phyloP scores from a whole-genome alignment of 2,888 invertebrate species.

The Caenorhabditis imperialis region DNA sequence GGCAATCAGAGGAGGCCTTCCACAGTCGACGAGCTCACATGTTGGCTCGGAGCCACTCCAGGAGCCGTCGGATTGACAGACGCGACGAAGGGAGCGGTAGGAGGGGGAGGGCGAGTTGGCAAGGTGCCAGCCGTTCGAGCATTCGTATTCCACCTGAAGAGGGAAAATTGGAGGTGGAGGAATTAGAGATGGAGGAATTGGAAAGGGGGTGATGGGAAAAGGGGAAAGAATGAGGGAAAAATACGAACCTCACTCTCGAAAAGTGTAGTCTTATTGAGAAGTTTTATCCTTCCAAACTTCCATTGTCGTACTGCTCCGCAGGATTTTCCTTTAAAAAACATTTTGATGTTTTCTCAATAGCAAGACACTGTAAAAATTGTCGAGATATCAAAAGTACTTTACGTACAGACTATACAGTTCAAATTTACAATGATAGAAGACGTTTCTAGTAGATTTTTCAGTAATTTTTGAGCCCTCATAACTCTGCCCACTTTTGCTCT shows the following conservation, averaged over 20 bases:
- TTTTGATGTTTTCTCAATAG: no score
- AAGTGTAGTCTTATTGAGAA: constrained; percentile 57
- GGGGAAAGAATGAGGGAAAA: no score
- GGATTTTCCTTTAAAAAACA: constrained; percentile 57
- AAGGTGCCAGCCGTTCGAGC: constrained; percentile 61
- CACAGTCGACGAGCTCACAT: constrained; percentile 66
- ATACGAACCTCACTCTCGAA: constrained; percentile 39
- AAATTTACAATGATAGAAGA: no score
- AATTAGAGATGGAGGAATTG: no score
- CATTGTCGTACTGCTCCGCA: constrained; percentile 52
- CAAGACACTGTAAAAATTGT: no score
- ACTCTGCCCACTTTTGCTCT: no score
- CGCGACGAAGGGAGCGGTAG: constrained; percentile 51
- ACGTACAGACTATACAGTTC: no score
- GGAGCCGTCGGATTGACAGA: constrained; percentile 63
- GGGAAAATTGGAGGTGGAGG: background rate
- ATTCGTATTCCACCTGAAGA: constrained; percentile 66
- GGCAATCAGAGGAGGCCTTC: constrained; percentile 62
- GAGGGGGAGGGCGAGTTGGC: constrained; percentile 43
- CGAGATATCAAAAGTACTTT: no score
- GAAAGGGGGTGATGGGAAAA: background rate
- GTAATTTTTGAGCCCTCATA: no score
- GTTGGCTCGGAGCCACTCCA: constrained; percentile 63
- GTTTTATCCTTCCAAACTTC: constrained; percentile 48
- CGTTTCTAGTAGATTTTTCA: no score